Evolutionary conservation across 2,888 invertebrate species (phyloP), one percentile per base, ranked within the genome.

Genomic region (Caradrina kadenii): DNA sequence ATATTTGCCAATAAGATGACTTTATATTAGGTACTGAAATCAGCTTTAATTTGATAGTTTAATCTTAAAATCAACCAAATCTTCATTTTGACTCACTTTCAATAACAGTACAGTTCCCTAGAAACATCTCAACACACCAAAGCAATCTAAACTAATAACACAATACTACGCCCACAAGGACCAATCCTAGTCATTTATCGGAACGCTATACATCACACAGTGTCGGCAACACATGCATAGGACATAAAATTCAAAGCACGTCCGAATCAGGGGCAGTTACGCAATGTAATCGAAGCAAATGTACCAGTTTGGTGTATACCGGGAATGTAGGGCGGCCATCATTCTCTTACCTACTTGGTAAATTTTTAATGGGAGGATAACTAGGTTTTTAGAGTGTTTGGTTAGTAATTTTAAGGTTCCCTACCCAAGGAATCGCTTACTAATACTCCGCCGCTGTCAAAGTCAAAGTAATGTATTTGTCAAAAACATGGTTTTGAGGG

Each of bases 241-340:
- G n/a, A 69, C 68, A 86, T 86, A 78, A 79, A 79, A 77, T 78
- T 78, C 86, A n/a, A 50, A 64, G 49, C 85, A 85, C 86, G 86
- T 81, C 26, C 71, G 62, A 63, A 78, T 77, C 68, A 76, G 74
- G 62, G 66, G 64, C 74, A 56, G 78, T 80, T 79, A 79, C 79
- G 76, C 64, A 77, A 82, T 76, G 79, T 84, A 81, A 84, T 85
- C 79, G 77, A 70, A 77, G 77, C 48, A 70, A 73, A 73, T 73
- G 78, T 69, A 75, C 58, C 68, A 56, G 52, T 71, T 74, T 65
- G 56, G 54, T 64, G 77, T 69, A 15, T 49, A 71, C 63, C 42
- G 59, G 53, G 22, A 11, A 2, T 56, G 62, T 71, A 63, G 70
- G 64, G 52, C 22, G 35, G 13, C 52, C 65, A 76, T 74, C 42